phyloP scores from a whole-genome alignment of 2,113 vertebrate species.

The Tonatia bakeri region DNA sequence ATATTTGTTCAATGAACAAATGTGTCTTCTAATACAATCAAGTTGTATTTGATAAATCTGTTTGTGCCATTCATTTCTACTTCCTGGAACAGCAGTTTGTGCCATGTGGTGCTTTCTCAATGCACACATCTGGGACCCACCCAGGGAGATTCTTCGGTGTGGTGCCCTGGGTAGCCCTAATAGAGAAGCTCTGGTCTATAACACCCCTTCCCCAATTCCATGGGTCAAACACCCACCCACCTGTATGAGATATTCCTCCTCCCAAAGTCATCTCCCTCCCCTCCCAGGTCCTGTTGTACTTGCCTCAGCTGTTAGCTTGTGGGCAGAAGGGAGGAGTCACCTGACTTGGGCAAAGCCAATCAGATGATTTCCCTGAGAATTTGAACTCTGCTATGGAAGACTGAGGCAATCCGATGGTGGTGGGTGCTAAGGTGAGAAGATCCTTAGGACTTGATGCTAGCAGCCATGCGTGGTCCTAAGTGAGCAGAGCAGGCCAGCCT shows the following conservation, averaged over 20 bases:
- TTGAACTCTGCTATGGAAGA: not conserved
- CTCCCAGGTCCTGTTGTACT: not conserved
- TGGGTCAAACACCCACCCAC: not conserved
- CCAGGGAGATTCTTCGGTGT: not conserved
- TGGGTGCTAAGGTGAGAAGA: not conserved
- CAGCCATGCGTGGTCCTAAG: not conserved
- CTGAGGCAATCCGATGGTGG: not conserved
- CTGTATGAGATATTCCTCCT: not conserved
- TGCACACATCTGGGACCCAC: not conserved
- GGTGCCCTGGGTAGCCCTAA: not conserved
- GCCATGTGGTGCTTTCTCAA: not conserved
- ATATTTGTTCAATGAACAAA: not conserved
- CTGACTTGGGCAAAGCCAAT: not conserved
- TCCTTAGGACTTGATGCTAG: not conserved
- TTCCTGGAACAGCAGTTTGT: not conserved
- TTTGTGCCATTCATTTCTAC: not conserved
- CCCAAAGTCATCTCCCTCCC: not conserved
- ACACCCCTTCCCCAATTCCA: not conserved
- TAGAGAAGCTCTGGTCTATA: not conserved
- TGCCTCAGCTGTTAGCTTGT: not conserved
- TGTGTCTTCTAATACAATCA: not conserved
- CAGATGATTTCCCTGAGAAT: not conserved
- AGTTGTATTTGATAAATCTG: not conserved
- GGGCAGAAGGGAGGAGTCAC: not conserved
- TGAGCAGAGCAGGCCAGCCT: not conserved